These are phyloP conservation scores for Tiaroga cobitis DNA, from an alignment of 2,797 vertebrate genomes.

Conservation along the genomic window DNA sequence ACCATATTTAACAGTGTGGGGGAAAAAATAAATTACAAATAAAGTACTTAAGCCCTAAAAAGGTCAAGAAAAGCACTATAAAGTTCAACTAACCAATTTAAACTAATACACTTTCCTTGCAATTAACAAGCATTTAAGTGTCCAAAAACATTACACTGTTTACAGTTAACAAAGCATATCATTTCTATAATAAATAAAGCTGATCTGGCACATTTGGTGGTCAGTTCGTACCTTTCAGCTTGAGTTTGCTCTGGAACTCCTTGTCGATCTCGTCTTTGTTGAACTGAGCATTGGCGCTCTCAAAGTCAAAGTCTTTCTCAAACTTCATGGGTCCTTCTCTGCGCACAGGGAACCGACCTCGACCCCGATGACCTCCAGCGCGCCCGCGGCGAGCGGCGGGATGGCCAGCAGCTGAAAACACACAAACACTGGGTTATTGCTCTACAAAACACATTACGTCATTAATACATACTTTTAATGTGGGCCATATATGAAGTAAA, in stretches of 20 bases:
- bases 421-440: neutral
- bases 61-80: neutral
- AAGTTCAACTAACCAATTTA: neutral
- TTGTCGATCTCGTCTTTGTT: slow-evolving; percentile 98
- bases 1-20: too few species aligned
- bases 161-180: neutral
- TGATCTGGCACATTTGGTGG: too few species aligned
- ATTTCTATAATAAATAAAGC: neutral
- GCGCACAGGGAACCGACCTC: slow-evolving; percentile 88
- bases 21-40: too few species aligned
- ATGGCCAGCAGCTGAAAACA: slow-evolving; percentile 76
- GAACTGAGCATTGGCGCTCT: slow-evolving; percentile 97
- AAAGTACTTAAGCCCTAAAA: too few species aligned
- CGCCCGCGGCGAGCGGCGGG: slow-evolving; percentile 44
- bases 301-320: slow-evolving; percentile 98
- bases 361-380: slow-evolving; percentile 85
- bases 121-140: neutral
- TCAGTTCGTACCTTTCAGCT: slow-evolving; percentile 87
- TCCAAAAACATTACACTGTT: neutral
- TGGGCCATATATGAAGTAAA: neutral
- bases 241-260: slow-evolving; percentile 97
- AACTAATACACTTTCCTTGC: neutral
- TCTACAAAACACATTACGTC: neutral
- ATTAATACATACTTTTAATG: neutral
- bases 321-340: slow-evolving; percentile 96